phyloP scores from a whole-genome alignment of 2,888 invertebrate genomes.

The Alviniconcha strummeri region DNA sequence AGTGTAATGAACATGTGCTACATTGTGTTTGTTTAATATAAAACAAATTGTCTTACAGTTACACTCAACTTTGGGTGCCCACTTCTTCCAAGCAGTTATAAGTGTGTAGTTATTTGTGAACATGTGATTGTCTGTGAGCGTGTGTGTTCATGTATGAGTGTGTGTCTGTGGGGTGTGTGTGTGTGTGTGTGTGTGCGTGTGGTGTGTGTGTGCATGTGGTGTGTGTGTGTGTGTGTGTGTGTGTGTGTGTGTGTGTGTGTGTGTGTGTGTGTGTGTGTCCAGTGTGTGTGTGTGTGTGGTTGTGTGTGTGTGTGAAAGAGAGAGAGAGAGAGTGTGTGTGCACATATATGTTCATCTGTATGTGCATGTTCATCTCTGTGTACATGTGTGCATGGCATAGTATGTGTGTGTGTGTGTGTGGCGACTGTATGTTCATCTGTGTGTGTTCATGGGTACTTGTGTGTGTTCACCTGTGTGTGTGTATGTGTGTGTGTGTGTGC shows the following conservation, averaged over 20 bases:
- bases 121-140: background rate
- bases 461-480: background rate
- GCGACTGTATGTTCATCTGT: background rate
- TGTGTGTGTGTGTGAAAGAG: constrained; percentile 15
- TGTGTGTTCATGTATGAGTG: background rate
- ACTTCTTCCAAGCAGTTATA: no score
- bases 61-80: no score
- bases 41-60: no score
- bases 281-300: constrained; percentile 5
- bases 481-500: background rate
- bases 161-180: no score
- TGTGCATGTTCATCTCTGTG: constrained; percentile 4
- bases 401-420: background rate
- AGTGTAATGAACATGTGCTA: no score
- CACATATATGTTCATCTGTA: background rate
- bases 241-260: no score
- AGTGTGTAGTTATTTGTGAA: no score
- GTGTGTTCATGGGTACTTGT: background rate
- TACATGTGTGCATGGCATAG: background rate
- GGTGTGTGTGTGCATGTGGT: no score
- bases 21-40: no score
- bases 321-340: background rate
- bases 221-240: no score
- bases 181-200: no score
- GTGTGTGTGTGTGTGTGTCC: no score